Percentiles rank a stretch among this genome's conserved stretches.
Evolutionary conservation across 2,797 vertebrate species (phyloP).

Genomic region (Caiman crocodilus): DNA sequence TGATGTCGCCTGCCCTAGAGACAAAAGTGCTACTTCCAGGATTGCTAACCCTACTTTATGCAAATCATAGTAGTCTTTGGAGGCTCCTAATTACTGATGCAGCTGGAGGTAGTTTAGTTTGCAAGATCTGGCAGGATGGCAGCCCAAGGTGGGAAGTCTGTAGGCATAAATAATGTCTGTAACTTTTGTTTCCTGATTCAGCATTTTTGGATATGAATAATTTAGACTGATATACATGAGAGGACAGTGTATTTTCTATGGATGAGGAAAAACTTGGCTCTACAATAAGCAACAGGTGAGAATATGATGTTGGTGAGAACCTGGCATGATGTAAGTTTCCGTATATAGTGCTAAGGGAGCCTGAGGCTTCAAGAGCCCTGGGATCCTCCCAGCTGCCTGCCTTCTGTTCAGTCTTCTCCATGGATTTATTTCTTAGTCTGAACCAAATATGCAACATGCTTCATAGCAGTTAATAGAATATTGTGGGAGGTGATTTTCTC

Average conservation of each 20-base stretch:
- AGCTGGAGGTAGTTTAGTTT: slow-evolving; percentile 59
- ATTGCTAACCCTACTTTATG: slow-evolving; percentile 6
- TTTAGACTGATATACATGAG: slow-evolving; percentile 22
- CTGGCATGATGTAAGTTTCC: not conserved
- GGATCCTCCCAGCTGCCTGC: not conserved
- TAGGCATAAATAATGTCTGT: slow-evolving; percentile 53
- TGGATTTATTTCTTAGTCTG: not conserved
- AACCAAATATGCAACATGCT: not conserved
- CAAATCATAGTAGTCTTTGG: slow-evolving; percentile 49
- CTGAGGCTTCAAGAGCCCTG: not conserved
- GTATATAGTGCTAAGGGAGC: not conserved
- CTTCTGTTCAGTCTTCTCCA: not conserved
- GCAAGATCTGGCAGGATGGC: slow-evolving; percentile 61
- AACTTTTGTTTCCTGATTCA: slow-evolving; percentile 36
- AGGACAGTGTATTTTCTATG: not conserved
- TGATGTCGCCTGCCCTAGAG: not conserved
- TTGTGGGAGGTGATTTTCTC: not conserved
- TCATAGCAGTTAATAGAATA: not conserved
- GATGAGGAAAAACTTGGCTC: not conserved
- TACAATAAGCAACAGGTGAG: not conserved
- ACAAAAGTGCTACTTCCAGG: slow-evolving; percentile 31
- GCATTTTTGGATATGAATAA: slow-evolving; percentile 8
- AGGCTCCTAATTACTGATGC: slow-evolving; percentile 57
- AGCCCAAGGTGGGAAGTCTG: slow-evolving; percentile 62
- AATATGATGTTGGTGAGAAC: not conserved